These are phyloP conservation scores for Nyctereutes procyonoides DNA, from an alignment of 2,113 vertebrate genomes.

Conservation along the genomic window DNA sequence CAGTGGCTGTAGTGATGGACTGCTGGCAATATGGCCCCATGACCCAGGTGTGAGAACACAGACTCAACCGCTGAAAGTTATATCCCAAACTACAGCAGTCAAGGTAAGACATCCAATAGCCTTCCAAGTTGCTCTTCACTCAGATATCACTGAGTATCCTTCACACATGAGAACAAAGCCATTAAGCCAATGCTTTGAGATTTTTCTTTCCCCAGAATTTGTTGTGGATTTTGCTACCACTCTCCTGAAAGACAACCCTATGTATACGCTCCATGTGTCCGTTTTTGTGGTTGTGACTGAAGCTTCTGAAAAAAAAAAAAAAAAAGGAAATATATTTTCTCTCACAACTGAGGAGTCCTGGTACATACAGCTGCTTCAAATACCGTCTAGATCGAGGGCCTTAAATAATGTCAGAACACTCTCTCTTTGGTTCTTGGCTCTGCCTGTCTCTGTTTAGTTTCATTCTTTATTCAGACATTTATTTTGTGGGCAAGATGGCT, in stretches of 20 bases:
- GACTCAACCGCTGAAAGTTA: constrained; percentile 75
- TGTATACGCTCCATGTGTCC: not conserved
- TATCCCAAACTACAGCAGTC: constrained; percentile 86
- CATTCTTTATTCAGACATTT: not conserved
- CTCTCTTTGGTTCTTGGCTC: not conserved
- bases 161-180: not conserved
- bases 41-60: constrained; percentile 74
- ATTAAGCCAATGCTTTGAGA: not conserved
- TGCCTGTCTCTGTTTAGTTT: not conserved
- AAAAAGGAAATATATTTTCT: not conserved
- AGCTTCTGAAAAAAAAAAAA: not conserved
- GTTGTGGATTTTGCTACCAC: not conserved
- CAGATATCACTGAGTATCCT: not conserved
- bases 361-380: not conserved
- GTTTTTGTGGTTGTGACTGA: not conserved
- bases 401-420: not conserved
- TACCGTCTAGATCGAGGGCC: not conserved
- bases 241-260: not conserved
- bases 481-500: not conserved
- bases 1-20: constrained; percentile 86
- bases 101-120: constrained; percentile 84
- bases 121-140: not conserved
- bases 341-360: not conserved
- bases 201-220: not conserved
- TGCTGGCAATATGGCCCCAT: constrained; percentile 86